These are phyloP conservation scores for Zaprionus ornatus DNA, from an alignment of 1,140 invertebrate species.

Conservation along the genomic window DNA sequence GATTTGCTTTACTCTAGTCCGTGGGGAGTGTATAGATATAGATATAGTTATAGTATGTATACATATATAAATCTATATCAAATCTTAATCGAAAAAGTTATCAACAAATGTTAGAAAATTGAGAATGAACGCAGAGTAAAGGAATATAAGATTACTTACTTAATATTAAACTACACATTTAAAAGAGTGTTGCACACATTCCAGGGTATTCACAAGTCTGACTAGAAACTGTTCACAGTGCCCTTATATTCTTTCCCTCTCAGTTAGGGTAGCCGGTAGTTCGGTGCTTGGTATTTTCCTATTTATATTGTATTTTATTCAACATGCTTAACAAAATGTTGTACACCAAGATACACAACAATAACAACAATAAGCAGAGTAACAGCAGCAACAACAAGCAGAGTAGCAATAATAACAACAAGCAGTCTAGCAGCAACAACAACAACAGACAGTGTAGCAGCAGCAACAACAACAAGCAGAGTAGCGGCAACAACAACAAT, in stretches of 20 bases:
- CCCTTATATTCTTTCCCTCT: not conserved
- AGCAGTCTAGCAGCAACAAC: not conserved
- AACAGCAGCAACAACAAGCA: constrained; percentile 2
- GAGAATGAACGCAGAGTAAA: too few relatives aligned
- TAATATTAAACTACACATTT: too few relatives aligned
- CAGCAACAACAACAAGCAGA: constrained; percentile 19
- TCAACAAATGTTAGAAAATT: too few relatives aligned
- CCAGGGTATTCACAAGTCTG: not conserved
- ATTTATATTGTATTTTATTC: constrained; percentile 34
- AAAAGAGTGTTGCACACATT: too few relatives aligned
- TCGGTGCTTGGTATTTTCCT: not conserved
- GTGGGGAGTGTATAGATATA: not conserved
- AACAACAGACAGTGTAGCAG: not conserved
- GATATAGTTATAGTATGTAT: too few relatives aligned
- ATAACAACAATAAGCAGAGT: not conserved
- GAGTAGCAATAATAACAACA: too few relatives aligned
- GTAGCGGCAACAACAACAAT: constrained; percentile 19
- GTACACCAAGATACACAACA: constrained; percentile 39
- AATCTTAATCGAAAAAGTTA: not conserved
- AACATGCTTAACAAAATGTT: constrained; percentile 29
- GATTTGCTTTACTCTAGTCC: not conserved
- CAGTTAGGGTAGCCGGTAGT: not conserved
- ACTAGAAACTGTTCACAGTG: too few relatives aligned
- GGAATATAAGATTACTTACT: too few relatives aligned
- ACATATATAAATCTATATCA: not conserved